Percentiles rank a stretch among this genome's conserved stretches.
phyloP scores from a whole-genome alignment of 1,140 invertebrate species.

The Pseudomyrmex gracilis region DNA sequence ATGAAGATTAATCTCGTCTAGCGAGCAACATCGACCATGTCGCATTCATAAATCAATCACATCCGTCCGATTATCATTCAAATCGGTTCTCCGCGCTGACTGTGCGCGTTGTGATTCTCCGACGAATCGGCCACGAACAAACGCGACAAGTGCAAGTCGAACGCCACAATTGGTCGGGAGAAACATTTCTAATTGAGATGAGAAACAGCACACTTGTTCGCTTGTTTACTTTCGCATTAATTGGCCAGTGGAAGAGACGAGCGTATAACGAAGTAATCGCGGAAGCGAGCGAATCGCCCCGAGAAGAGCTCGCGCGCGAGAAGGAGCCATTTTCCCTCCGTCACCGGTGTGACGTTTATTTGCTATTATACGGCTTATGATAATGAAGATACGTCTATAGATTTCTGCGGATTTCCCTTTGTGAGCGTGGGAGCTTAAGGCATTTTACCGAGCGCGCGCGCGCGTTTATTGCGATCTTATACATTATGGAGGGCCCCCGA shows the following conservation, averaged over 20 bases:
- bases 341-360: constrained; percentile 51
- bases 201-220: neutral
- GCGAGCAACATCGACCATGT: constrained; percentile 62
- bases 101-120: constrained; percentile 44
- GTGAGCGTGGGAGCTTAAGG: constrained; percentile 7
- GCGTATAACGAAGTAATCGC: neutral
- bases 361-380: constrained; percentile 63
- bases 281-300: neutral
- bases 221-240: neutral
- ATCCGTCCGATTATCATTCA: constrained; percentile 81
- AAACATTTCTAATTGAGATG: neutral
- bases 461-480: constrained; percentile 55
- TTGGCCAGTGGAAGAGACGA: neutral
- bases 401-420: constrained; percentile 48
- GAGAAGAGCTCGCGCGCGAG: neutral
- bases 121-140: constrained; percentile 48
- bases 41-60: constrained; percentile 82
- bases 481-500: constrained; percentile 40
- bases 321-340: neutral
- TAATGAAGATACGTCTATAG: constrained; percentile 55
- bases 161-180: neutral
- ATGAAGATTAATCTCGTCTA: constrained; percentile 82
- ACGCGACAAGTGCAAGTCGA: constrained; percentile 4
- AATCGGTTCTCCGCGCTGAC: constrained; percentile 68
- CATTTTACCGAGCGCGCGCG: constrained; percentile 10